These are phyloP conservation scores for Dolichoris vasculosae DNA, from an alignment of 1,140 invertebrate genomes.

Conservation along the genomic window DNA sequence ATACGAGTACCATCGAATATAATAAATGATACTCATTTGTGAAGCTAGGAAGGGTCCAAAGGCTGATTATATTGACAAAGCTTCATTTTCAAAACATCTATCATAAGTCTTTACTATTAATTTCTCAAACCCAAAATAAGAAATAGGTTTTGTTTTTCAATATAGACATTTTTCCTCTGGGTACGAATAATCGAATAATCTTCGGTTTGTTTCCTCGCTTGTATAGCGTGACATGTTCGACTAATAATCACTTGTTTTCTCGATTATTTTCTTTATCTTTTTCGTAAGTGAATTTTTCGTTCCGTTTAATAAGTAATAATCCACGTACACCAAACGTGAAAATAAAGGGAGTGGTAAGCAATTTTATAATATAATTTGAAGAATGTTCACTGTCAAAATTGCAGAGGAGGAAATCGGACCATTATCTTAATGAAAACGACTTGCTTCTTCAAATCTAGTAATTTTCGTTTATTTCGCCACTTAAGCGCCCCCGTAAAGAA, in stretches of 20 bases:
- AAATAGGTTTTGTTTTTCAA: background rate
- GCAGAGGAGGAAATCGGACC: no score
- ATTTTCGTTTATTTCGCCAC: background rate
- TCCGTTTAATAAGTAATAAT: background rate
- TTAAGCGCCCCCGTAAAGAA: background rate
- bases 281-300: background rate
- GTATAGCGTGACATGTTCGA: background rate
- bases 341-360: background rate
- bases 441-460: background rate
- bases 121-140: background rate
- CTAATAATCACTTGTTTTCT: background rate
- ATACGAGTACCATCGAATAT: no score
- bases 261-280: background rate
- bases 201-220: no score
- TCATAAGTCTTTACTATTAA: background rate
- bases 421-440: no score
- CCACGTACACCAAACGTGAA: background rate
- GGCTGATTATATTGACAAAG: no score
- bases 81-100: background rate
- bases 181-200: no score
- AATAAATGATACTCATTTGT: background rate
- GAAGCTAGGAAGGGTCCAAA: background rate
- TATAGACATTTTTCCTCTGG: background rate
- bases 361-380: background rate
- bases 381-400: background rate